Evolutionary conservation across 1,140 invertebrate species (phyloP).

Genomic region (Vanessa atalanta): DNA sequence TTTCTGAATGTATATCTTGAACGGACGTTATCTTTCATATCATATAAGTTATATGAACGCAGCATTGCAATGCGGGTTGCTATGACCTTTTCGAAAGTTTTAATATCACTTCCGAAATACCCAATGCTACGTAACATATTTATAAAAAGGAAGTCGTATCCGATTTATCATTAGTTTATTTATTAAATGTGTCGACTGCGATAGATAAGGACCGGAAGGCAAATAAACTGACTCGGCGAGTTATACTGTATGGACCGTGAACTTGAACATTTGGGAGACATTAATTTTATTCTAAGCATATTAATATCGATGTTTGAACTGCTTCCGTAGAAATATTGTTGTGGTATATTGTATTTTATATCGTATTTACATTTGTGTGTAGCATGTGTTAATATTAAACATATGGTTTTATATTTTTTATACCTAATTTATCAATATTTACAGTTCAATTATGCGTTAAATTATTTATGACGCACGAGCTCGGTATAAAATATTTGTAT

Average conservation of each 20-base stretch:
- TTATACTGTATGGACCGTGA: not conserved
- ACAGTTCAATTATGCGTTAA: too few species aligned
- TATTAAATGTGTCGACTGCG: not conserved
- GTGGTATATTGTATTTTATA: too few species aligned
- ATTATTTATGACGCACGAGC: too few species aligned
- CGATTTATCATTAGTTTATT: not conserved
- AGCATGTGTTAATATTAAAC: too few species aligned
- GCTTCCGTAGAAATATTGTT: not conserved
- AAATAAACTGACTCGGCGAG: not conserved
- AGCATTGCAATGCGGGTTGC: not conserved
- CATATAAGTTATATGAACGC: too few species aligned
- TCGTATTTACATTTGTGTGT: not conserved
- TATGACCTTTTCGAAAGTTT: not conserved
- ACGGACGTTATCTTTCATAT: not conserved
- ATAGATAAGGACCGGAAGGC: not conserved
- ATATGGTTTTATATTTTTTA: too few species aligned
- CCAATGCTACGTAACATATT: constrained; percentile 3
- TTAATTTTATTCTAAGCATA: not conserved
- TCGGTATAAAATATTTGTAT: too few species aligned
- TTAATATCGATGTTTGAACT: not conserved
- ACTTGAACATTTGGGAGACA: not conserved
- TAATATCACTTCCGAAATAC: not conserved
- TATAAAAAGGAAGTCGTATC: not conserved
- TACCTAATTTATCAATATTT: too few species aligned
- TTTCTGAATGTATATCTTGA: too few species aligned